Evolutionary conservation across 2,888 invertebrate species (phyloP), one percentile per base, ranked within the genome.

Genomic region (Myathropa florea): DNA sequence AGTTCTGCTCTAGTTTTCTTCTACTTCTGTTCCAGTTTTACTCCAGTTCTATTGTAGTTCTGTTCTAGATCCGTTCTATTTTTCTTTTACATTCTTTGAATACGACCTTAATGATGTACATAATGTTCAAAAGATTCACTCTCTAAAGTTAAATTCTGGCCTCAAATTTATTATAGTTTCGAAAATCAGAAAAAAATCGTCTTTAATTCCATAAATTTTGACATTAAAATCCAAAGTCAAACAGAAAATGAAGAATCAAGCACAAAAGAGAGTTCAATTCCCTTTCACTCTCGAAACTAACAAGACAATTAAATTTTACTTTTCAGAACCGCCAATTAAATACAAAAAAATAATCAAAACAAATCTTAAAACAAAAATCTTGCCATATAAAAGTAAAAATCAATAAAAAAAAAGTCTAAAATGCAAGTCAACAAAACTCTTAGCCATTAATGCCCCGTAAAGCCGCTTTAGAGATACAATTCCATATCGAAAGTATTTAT

Each of bases 211-310:
- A 3, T 1, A 3, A 18, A 4, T 53, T 21, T 53, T 21, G 23
- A 55, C 23, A 24, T n/a, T 18, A 14, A 23, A 14, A 30, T 18
- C 3, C 10, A 60, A 60, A 26, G 39, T 24, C 18, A 59, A 39
- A 18, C 23, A 21, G 14, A 0, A 64, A 63, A 59, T 73, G 63
- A 81, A 78, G 79, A 86, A 83, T 83, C 86, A 86, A 86, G 86
- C 71, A 83, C n/a, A 85, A 7, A 46, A 67, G 18, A 67, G 72
- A 79, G 12, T 65, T 26, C 46, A 70, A 73, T 79, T 71, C 65
- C 33, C 30, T 46, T 21, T 23, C 18, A 33, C 39, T 36, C 12
- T 26, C 30, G 6, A 60, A 67, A 60, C 9, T 85, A 67, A 80
- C 55, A 33, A 46, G 65, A 39, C 26, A 70, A 23, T 61, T 71